These are phyloP conservation scores for Frankliniella fusca DNA, from an alignment of 2,888 invertebrate species.

Conservation along the genomic window DNA sequence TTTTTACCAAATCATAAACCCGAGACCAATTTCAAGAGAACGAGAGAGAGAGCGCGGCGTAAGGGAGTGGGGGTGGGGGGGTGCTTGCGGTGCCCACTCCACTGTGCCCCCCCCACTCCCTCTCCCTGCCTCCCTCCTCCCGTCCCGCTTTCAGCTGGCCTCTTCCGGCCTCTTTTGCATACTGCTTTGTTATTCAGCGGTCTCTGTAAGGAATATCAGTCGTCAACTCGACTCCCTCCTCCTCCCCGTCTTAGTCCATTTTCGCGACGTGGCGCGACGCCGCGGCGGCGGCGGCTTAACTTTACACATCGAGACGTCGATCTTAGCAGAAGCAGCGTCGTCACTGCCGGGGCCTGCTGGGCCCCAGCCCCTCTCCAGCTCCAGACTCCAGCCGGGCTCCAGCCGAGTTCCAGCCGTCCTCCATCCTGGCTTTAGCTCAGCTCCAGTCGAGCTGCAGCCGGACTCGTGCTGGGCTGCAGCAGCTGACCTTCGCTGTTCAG, in stretches of 20 bases:
- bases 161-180: background rate
- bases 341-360: no score
- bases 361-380: no score
- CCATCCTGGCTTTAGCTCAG: no score
- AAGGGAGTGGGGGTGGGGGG: no score
- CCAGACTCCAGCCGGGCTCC: no score
- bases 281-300: background rate
- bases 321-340: no score
- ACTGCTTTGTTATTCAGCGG: conserved; percentile 6
- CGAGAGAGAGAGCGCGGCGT: background rate
- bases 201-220: background rate
- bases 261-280: background rate
- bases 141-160: background rate
- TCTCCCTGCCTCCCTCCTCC: background rate
- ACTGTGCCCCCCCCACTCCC: background rate
- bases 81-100: background rate
- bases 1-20: background rate
- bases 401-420: no score
- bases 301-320: background rate
- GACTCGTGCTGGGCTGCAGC: no score
- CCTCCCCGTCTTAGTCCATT: background rate
- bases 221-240: background rate
- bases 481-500: no score
- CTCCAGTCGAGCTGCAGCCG: no score
- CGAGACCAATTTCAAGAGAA: background rate